These are phyloP conservation scores for Cybosia mesomella DNA, from an alignment of 2,888 invertebrate genomes.

Conservation along the genomic window DNA sequence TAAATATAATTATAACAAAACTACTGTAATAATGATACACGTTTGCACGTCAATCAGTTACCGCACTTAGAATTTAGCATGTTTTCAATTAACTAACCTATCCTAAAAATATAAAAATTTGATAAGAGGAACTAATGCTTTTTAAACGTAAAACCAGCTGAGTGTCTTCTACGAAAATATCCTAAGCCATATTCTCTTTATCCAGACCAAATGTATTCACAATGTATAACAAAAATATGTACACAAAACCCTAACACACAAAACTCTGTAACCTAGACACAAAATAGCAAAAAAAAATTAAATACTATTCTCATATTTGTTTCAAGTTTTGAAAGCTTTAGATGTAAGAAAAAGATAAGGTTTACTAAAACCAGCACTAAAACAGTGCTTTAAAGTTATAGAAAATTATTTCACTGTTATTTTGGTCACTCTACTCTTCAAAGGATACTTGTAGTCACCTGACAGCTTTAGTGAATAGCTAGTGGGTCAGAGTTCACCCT, in stretches of 20 bases:
- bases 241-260: too few relatives aligned
- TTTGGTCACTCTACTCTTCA: constrained; percentile 39
- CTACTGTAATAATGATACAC: neutral
- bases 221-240: too few relatives aligned
- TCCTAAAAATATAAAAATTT: too few relatives aligned
- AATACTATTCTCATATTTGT: neutral
- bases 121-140: too few relatives aligned
- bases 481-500: constrained; percentile 44
- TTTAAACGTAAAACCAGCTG: too few relatives aligned
- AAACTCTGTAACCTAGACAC: too few relatives aligned
- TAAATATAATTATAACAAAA: neutral
- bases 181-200: too few relatives aligned
- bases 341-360: neutral
- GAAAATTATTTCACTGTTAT: neutral
- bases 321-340: neutral
- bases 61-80: neutral
- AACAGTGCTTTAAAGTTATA: neutral
- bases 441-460: constrained; percentile 60
- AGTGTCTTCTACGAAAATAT: too few relatives aligned
- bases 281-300: neutral
- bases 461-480: constrained; percentile 58
- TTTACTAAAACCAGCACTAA: neutral
- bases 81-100: neutral
- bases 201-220: too few relatives aligned
- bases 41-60: neutral